phyloP scores from a whole-genome alignment of 2,888 invertebrate species.

The Camponotus fellah region DNA sequence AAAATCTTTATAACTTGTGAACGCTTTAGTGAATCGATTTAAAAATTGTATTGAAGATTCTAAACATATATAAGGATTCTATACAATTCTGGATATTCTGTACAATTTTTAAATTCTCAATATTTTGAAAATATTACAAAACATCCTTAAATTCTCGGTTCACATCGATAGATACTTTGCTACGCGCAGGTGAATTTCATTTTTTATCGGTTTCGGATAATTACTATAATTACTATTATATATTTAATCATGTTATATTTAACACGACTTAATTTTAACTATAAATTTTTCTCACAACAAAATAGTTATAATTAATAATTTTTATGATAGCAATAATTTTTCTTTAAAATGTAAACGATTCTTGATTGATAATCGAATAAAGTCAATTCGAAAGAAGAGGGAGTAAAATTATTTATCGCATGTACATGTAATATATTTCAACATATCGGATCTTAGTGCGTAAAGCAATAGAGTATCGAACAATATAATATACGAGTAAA shows the following conservation, averaged over 20 bases:
- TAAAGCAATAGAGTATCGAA: constrained; percentile 42
- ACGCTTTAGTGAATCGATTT: no score
- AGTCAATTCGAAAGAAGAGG: not conserved
- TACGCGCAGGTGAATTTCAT: not conserved
- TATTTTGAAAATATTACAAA: no score
- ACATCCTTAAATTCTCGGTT: not conserved
- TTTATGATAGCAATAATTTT: not conserved
- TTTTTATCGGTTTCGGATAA: not conserved
- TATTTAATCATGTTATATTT: not conserved
- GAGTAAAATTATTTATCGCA: constrained; percentile 5
- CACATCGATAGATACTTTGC: not conserved
- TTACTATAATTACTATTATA: not conserved
- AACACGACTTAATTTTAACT: not conserved
- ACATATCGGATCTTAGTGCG: constrained; percentile 25
- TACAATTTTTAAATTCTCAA: no score
- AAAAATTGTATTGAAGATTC: no score
- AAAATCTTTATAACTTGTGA: no score
- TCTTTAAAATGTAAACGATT: not conserved
- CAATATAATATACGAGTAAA: constrained; percentile 51
- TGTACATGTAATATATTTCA: constrained; percentile 4
- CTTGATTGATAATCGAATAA: not conserved
- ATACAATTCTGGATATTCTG: no score
- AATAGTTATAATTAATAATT: not conserved
- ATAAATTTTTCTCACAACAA: not conserved
- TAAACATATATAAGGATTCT: no score